Conservation (phyloP, 2,888 invertebrate genomes). For the Ischnus inquisitorius region DNA sequence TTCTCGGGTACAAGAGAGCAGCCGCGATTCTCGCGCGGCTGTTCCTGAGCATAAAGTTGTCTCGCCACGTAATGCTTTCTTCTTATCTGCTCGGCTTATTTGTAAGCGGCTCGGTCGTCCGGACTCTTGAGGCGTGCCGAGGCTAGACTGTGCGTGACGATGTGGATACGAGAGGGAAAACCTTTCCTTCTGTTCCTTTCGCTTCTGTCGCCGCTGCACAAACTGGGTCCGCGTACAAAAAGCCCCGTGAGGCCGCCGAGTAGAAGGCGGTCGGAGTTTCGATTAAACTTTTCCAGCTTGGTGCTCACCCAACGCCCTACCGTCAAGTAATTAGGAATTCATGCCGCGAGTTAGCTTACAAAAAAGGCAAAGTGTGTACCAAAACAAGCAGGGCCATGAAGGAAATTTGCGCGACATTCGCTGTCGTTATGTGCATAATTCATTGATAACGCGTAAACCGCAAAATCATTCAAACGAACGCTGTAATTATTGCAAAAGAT, state of each 20-base stretch:
- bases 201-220: neutral
- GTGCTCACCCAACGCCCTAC: neutral
- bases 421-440: slow-evolving; percentile 46
- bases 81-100: slow-evolving; percentile 63
- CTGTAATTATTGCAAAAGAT: neutral
- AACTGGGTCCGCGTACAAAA: slow-evolving; percentile 2
- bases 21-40: neutral
- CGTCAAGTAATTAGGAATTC: slow-evolving; percentile 62
- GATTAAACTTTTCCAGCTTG: slow-evolving; percentile 61
- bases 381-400: slow-evolving; percentile 5
- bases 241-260: slow-evolving; percentile 31
- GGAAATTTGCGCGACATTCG: slow-evolving; percentile 39
- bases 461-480: neutral
- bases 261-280: slow-evolving; percentile 43
- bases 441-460: slow-evolving; percentile 26
- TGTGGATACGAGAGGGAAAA: neutral
- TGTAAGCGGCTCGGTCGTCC: slow-evolving; percentile 54
- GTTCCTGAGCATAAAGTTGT: slow-evolving; percentile 53
- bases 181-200: slow-evolving; percentile 47
- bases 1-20: neutral
- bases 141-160: slow-evolving; percentile 4
- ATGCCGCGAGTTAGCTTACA: slow-evolving; percentile 44
- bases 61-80: slow-evolving; percentile 59
- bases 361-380: slow-evolving; percentile 17
- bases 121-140: neutral